Evolutionary conservation across 2,797 vertebrate genomes (phyloP), one percentile per base, ranked within the genome.

Genomic region (Sebastolobus alascanus): DNA sequence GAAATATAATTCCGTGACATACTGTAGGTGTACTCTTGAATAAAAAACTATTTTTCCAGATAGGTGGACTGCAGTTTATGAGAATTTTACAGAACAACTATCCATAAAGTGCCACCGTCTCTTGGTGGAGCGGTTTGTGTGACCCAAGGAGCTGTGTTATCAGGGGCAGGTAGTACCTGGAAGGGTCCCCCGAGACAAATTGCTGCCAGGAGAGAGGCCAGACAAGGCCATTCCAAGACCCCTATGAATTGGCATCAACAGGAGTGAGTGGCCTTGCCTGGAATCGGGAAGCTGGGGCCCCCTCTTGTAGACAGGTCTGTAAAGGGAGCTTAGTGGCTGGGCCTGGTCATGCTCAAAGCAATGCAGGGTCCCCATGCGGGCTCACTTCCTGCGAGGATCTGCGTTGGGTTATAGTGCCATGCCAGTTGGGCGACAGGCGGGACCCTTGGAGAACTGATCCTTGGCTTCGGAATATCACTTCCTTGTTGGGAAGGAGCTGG

Each of bases 211-310:
- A 76, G 31, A 84, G 54, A 25, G 61, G 35, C 73, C 70, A 73
- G 55, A 80, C 40, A n/a, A 43, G 52, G 46, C 10, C 1, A 75
- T 78, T 66, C 22, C 73, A 82, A 79, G 16, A 76, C 16, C 58
- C 37, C 2, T 29, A 27, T 58, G 38, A 78, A 77, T 46, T 84
- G 56, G 27, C 35, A 77, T 84, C 52, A 74, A 64, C 25, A 82
- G 29, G 73, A 79, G 84, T 58, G 35, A 87, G 35, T 78, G 56
- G 60, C 75, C 71, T 71, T 69, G 68, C 54, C 65, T 78, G 64
- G 67, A 86, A 79, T 74, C 66, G 50, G 58, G 40, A 52, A 77
- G 70, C 31, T 35, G 16, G 3, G 38, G 25, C 35, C 50, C 50
- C 27, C 46, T 25, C 16, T 22, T 22, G 2, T 52, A 55, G 50